phyloP scores from a whole-genome alignment of 2,888 invertebrate genomes.

The Orthosia cruda region DNA sequence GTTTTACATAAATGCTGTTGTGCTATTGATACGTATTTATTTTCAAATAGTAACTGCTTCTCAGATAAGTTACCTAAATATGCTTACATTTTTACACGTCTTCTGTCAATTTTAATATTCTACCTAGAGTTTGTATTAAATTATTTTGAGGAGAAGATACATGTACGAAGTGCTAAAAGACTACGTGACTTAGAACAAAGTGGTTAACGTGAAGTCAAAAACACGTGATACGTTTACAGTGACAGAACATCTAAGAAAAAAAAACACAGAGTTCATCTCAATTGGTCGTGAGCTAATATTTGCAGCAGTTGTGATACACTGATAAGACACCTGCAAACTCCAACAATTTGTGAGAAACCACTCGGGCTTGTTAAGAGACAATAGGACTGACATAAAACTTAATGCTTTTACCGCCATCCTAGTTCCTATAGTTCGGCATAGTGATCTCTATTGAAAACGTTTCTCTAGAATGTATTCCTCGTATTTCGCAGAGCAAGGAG shows the following conservation, averaged over 20 bases:
- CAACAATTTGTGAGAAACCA: neutral
- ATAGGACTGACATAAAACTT: neutral
- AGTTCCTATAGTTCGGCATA: neutral
- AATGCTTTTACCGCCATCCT: neutral
- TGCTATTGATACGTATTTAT: constrained; percentile 2
- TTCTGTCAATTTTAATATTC: constrained; percentile 4
- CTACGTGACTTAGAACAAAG: neutral
- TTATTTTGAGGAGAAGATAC: neutral
- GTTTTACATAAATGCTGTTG: constrained; percentile 3
- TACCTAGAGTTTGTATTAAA: neutral
- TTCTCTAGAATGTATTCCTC: neutral
- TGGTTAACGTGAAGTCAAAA: neutral
- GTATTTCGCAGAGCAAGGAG: neutral
- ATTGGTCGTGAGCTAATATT: neutral
- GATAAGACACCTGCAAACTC: neutral
- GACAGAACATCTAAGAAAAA: neutral
- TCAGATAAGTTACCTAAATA: constrained; percentile 1
- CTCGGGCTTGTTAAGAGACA: neutral
- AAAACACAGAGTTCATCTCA: neutral
- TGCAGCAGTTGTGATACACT: neutral
- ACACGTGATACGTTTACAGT: neutral
- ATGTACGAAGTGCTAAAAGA: neutral
- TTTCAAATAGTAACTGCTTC: neutral
- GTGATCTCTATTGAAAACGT: neutral
- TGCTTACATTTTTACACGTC: neutral